Evolutionary conservation across 2,888 invertebrate genomes (phyloP).

Genomic region (Zele albiditarsus): DNA sequence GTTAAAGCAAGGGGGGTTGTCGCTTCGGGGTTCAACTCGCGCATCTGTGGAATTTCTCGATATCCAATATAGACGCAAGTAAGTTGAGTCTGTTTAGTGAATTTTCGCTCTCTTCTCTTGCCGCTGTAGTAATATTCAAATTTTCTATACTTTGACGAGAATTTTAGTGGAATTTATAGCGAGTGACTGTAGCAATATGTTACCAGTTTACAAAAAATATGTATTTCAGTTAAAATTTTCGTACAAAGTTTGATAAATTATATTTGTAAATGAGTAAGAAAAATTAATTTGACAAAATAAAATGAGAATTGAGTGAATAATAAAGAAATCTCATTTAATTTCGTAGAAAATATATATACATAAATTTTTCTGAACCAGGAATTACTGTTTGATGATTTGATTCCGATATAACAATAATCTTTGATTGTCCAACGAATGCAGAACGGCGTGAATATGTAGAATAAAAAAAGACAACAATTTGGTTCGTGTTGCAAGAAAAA

Average conservation of each 20-base stretch:
- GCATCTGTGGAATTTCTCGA: constrained; percentile 39
- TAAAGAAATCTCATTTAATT: too few species aligned
- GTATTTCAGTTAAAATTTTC: neutral
- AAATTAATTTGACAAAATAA: neutral
- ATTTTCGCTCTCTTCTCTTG: neutral
- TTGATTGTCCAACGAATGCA: neutral
- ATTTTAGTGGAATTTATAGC: constrained; percentile 25
- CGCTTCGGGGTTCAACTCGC: constrained; percentile 6
- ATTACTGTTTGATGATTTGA: neutral
- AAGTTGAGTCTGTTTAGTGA: neutral
- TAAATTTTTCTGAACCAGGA: too few species aligned
- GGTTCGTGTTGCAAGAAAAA: constrained; percentile 24
- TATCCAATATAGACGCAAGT: constrained; percentile 28
- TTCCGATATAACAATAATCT: neutral
- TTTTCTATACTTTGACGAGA: constrained; percentile 23
- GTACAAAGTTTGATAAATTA: neutral
- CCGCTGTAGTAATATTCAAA: constrained; percentile 35
- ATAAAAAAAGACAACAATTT: neutral
- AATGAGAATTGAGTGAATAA: neutral
- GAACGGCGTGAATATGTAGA: neutral
- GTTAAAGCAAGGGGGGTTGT: constrained; percentile 2
- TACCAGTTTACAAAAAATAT: neutral
- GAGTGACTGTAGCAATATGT: neutral
- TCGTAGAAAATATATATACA: too few species aligned
- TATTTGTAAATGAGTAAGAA: neutral